Base-by-base conservation (phyloP, 2,888 invertebrate species). In the Prosopocoilus inquinatus region DNA sequence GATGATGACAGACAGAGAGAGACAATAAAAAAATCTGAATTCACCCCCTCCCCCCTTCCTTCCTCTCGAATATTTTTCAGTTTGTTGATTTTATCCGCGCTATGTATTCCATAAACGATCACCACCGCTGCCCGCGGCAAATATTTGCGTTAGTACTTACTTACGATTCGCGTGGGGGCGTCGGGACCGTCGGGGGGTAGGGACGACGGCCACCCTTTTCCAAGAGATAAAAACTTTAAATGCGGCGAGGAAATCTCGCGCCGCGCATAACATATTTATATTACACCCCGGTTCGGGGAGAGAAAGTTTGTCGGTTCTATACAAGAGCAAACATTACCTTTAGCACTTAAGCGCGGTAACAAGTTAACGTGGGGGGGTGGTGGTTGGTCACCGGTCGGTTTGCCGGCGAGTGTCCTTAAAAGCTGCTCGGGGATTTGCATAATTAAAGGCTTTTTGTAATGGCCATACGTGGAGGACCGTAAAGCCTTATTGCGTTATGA, bases 81-180 rank as follows among this genome's bases (percentile, higher is more conserved):
- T 28, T 28, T 28, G 20, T 28, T 28, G 20, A 28, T 28, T 28
- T 28, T 28, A 28, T 28, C 20, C 7, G 3, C 20, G 7, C 5
- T 28, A 28, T 28, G 7, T 28, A 28, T 28, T 28, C 20, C 20
- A 28, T 1, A 35, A 34, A 13, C 16, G 34, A 20, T 32, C 50
- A 34, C 16, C 8, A 11, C n/a, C 9, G 35, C 45, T 20, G 33
- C 12, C 45, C 35, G 33, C 12, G 15, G n/a, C 47, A 53, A 53
- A 53, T 53, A 53, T 53, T 53, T 53, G 47, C 47, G 34, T 47
- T 47, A 47, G 47, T 47, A 47, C 47, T 47, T 47, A 53, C 47
- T 53, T 53, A n/a, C n/a, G n/a, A n/a, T 13, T 13, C 20, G 16
- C 7, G 33, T 13, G 20, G 51, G 5, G 33, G 20, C n/a, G n/a